These are phyloP conservation scores for Ophonus ardosiacus DNA, from an alignment of 2,888 invertebrate genomes.

Conservation along the genomic window DNA sequence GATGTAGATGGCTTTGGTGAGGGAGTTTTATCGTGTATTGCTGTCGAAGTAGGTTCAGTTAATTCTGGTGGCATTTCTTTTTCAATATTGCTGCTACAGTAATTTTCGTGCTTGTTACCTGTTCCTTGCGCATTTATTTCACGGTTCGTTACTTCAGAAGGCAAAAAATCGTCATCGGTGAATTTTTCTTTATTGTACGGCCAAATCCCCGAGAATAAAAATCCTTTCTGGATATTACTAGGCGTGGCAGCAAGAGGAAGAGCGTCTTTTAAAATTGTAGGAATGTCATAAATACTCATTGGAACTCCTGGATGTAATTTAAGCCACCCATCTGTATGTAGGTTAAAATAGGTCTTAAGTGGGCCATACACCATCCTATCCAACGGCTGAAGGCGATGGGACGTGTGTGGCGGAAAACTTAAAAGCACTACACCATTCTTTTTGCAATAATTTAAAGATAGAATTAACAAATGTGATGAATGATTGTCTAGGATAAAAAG, in stretches of 20 bases:
- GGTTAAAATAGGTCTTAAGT: slow-evolving; percentile 65
- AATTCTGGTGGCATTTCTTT: not conserved
- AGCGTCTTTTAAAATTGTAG: slow-evolving; percentile 58
- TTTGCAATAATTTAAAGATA: slow-evolving; percentile 62
- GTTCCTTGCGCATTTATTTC: not conserved
- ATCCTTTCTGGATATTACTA: slow-evolving; percentile 58
- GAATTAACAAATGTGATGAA: slow-evolving; percentile 64
- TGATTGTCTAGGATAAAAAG: slow-evolving; percentile 66
- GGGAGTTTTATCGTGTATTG: not conserved
- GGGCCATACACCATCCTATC: slow-evolving; percentile 66
- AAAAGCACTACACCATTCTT: slow-evolving; percentile 63
- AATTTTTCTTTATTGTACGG: slow-evolving; percentile 50
- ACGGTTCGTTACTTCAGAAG: slow-evolving; percentile 50
- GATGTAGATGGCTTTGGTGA: not conserved
- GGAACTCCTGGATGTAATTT: slow-evolving; percentile 65
- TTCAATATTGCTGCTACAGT: not conserved
- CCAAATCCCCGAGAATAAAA: slow-evolving; percentile 37
- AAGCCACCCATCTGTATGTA: slow-evolving; percentile 65
- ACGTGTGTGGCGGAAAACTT: slow-evolving; percentile 65
- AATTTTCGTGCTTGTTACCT: not conserved
- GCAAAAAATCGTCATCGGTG: slow-evolving; percentile 47
- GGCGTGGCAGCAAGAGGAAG: slow-evolving; percentile 51
- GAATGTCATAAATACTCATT: slow-evolving; percentile 65
- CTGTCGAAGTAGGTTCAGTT: not conserved
- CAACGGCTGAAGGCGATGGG: slow-evolving; percentile 66